Conservation (phyloP, 2,113 vertebrate genomes). For the Festucalex cinctus region DNA sequence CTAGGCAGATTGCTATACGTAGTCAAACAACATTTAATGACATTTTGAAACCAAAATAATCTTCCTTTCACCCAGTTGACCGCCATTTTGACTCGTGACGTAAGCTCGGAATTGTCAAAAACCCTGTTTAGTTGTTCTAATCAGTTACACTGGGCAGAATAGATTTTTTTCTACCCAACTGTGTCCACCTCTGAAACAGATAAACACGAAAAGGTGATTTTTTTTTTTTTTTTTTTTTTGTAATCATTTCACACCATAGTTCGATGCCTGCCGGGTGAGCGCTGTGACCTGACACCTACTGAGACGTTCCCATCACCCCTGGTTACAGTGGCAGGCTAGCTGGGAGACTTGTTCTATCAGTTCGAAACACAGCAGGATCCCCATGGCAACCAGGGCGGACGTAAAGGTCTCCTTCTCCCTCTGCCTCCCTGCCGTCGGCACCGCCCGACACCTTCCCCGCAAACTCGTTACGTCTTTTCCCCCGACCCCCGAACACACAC, state of each 20-base stretch:
- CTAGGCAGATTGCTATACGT: too few species aligned
- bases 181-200: background rate
- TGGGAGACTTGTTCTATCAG: constrained; percentile 48
- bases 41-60: too few species aligned
- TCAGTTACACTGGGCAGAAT: too few species aligned
- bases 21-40: too few species aligned
- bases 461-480: constrained; percentile 22
- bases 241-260: constrained; percentile 35
- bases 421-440: constrained; percentile 22
- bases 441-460: constrained; percentile 24
- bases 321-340: constrained; percentile 39
- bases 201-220: background rate
- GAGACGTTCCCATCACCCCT: constrained; percentile 32
- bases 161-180: too few species aligned
- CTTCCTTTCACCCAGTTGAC: too few species aligned
- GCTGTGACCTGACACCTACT: constrained; percentile 28
- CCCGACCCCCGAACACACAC: background rate
- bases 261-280: constrained; percentile 29
- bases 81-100: too few species aligned
- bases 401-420: constrained; percentile 41
- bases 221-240: constrained; percentile 29
- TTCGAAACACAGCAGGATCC: constrained; percentile 38
- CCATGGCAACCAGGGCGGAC: constrained; percentile 34
- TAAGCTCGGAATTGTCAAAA: too few species aligned
- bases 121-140: too few species aligned